phyloP scores from a whole-genome alignment of 2,888 invertebrate genomes.

The Trichopoda pennipes region DNA sequence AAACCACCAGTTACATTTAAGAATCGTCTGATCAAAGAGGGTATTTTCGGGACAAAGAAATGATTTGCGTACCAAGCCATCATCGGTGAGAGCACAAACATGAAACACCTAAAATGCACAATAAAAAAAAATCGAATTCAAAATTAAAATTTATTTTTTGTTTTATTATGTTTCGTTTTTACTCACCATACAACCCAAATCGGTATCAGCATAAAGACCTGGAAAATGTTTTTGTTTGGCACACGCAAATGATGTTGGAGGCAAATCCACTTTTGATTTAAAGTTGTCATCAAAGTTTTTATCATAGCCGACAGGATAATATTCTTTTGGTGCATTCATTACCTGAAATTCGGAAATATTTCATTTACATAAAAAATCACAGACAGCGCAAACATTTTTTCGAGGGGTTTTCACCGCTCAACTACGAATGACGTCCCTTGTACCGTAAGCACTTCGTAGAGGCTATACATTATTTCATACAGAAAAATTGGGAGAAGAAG shows the following conservation, averaged over 20 bases:
- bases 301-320: slow-evolving; percentile 93
- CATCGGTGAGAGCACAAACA: slow-evolving; percentile 93
- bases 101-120: slow-evolving; percentile 94
- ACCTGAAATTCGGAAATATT: slow-evolving; percentile 82
- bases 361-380: too few relatives aligned
- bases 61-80: slow-evolving; percentile 94
- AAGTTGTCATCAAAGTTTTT: slow-evolving; percentile 95
- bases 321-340: slow-evolving; percentile 94
- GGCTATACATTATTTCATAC: not conserved
- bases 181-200: slow-evolving; percentile 93
- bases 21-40: slow-evolving; percentile 93
- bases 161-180: not conserved
- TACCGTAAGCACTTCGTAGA: too few relatives aligned
- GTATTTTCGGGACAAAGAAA: slow-evolving; percentile 95
- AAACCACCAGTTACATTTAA: slow-evolving; percentile 97
- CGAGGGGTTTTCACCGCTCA: too few relatives aligned
- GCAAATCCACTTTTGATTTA: slow-evolving; percentile 90
- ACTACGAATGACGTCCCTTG: too few relatives aligned
- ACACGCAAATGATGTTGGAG: slow-evolving; percentile 91
- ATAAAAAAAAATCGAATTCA: not conserved
- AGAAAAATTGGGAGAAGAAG: not conserved
- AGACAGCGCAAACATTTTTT: too few relatives aligned
- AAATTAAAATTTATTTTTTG: not conserved
- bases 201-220: slow-evolving; percentile 92
- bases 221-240: slow-evolving; percentile 95